Evolutionary conservation across 2,797 vertebrate genomes (phyloP).

Genomic region (Eospalax fontanierii): DNA sequence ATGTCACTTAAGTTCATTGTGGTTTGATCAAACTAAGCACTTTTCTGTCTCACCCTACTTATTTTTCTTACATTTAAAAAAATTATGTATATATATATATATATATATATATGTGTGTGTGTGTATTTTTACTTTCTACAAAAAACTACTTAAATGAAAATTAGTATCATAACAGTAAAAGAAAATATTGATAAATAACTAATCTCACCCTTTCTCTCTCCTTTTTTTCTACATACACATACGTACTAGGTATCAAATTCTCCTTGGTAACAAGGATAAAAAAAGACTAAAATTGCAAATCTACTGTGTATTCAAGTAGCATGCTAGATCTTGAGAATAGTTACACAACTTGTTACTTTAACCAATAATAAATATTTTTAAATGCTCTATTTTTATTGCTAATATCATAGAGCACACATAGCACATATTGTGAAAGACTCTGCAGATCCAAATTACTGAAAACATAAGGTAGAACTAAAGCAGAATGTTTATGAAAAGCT

Average conservation of each 20-base stretch:
- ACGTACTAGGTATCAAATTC: not conserved
- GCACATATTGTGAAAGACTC: not conserved
- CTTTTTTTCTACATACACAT: not conserved
- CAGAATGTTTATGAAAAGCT: not conserved
- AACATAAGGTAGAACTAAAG: not conserved
- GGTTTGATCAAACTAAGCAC: not conserved
- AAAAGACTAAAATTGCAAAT: not conserved
- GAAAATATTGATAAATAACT: not conserved
- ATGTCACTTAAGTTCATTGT: not conserved
- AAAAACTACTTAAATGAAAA: not conserved
- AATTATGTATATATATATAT: no score
- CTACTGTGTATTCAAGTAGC: not conserved
- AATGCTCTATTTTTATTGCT: not conserved
- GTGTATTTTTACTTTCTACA: not conserved
- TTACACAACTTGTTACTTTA: not conserved
- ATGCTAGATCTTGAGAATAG: not conserved
- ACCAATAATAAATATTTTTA: not conserved
- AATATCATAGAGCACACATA: not conserved
- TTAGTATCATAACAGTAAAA: not conserved
- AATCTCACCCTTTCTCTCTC: not conserved
- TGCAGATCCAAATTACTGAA: not conserved
- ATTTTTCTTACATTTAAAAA: not conserved
- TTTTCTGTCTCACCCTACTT: not conserved
- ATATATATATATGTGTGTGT: not conserved
- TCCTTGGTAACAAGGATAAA: slow-evolving; percentile 52